phyloP scores from a whole-genome alignment of 2,888 invertebrate species.

The Agonopterix alstromeriana region DNA sequence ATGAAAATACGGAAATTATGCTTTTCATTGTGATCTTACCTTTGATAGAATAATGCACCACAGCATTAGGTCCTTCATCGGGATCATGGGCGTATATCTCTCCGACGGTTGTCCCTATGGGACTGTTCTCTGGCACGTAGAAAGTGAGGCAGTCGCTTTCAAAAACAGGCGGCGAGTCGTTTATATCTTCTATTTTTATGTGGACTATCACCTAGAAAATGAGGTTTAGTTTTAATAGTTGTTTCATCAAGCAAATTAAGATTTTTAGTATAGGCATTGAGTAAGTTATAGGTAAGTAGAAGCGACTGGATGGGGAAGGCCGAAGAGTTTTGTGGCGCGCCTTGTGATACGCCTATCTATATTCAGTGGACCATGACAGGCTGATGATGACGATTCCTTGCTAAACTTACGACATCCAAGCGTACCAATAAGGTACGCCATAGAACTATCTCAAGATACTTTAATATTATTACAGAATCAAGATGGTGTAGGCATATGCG shows the following conservation, averaged over 20 bases:
- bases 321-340: no score
- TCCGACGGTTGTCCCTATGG: slow-evolving; percentile 95
- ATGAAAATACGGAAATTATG: not conserved
- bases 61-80: slow-evolving; percentile 93
- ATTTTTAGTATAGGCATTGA: no score
- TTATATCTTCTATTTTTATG: slow-evolving; percentile 91
- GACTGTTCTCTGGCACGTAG: slow-evolving; percentile 97
- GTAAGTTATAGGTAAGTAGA: no score
- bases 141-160: slow-evolving; percentile 91
- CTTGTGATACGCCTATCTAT: no score
- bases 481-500: no score
- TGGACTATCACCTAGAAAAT: slow-evolving; percentile 81
- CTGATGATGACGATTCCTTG: no score
- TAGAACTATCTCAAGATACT: no score
- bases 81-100: slow-evolving; percentile 93
- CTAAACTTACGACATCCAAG: no score
- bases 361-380: no score
- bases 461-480: no score
- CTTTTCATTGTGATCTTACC: slow-evolving; percentile 56
- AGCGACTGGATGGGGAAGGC: no score
- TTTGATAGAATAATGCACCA: slow-evolving; percentile 95
- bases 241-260: not conserved
- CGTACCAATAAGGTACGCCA: no score
- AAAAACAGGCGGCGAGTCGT: slow-evolving; percentile 94
- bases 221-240: not conserved